Evolutionary conservation across 2,888 invertebrate genomes (phyloP), one percentile per base, ranked within the genome.

Genomic region (Encarsia formosa): DNA sequence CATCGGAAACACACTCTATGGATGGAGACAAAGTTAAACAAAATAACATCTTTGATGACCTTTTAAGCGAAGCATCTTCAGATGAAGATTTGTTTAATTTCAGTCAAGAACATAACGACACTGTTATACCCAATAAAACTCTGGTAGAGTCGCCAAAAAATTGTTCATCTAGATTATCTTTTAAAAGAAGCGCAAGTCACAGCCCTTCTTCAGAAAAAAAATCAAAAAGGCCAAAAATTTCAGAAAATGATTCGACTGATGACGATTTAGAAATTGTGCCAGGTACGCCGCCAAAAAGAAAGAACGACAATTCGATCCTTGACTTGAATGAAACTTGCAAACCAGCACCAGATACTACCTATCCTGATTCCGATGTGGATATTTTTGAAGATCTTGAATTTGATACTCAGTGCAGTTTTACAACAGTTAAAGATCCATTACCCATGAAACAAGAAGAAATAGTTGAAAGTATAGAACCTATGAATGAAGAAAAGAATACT

Each of bases 371-470:
- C 1, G 52, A 52, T 15, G 19, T 29, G 13, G 49, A 48, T 18
- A 8, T 54, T 11, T 54, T 54, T 2, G 54, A 50, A 5, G 50
- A 52, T n/a, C 9, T 52, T 9, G 52, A 49, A 2, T 46, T 49
- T 23, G 31, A 31, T 2, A 52, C 47, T 9, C 39, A 49, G 22
- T 55, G 41, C n/a, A 42, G 18, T 8, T 37, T 26, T n/a, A 19
- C n/a, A n/a, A n/a, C n/a, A n/a, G n/a, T n/a, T n/a, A n/a, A n/a
- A n/a, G n/a, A n/a, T n/a, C n/a, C n/a, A n/a, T n/a, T n/a, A n/a
- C n/a, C n/a, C n/a, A n/a, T n/a, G n/a, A n/a, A n/a, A n/a, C n/a
- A n/a, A n/a, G n/a, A n/a, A n/a, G n/a, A n/a, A n/a, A n/a, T n/a
- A n/a, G n/a, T n/a, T n/a, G n/a, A n/a, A n/a, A n/a, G n/a, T n/a